phyloP scores from a whole-genome alignment of 2,797 vertebrate genomes.

The Myotis myotis region DNA sequence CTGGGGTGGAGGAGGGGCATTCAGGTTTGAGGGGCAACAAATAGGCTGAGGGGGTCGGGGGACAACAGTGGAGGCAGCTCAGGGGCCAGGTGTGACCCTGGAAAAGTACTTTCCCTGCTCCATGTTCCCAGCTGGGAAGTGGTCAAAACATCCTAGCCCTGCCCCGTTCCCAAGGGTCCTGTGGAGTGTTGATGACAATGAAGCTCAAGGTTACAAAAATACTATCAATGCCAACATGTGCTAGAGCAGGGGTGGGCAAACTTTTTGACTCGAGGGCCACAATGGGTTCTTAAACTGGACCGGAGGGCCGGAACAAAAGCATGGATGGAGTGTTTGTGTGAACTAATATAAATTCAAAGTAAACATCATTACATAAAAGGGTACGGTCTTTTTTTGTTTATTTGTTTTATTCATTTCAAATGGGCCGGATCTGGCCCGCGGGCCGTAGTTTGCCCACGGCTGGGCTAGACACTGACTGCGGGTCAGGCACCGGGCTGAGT shows the following conservation, averaged over 20 bases:
- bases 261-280: no score
- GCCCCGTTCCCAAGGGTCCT: neutral
- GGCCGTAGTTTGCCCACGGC: no score
- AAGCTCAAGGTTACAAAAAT: neutral
- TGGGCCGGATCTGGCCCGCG: no score
- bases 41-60: neutral
- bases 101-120: neutral
- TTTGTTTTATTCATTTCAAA: no score
- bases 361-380: no score
- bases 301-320: no score
- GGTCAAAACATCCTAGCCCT: neutral
- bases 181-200: neutral
- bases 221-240: neutral
- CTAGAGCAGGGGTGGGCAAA: no score
- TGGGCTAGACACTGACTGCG: fast-evolving
- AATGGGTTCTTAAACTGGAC: no score
- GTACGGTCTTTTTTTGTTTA: no score
- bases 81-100: neutral
- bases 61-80: neutral
- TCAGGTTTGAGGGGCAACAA: neutral
- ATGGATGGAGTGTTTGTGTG: no score
- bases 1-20: neutral
- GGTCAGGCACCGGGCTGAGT: neutral
- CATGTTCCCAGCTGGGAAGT: neutral
- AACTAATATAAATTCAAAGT: no score